Evolutionary conservation across 2,888 invertebrate species (phyloP).

Genomic region (Coleophora deauratella): DNA sequence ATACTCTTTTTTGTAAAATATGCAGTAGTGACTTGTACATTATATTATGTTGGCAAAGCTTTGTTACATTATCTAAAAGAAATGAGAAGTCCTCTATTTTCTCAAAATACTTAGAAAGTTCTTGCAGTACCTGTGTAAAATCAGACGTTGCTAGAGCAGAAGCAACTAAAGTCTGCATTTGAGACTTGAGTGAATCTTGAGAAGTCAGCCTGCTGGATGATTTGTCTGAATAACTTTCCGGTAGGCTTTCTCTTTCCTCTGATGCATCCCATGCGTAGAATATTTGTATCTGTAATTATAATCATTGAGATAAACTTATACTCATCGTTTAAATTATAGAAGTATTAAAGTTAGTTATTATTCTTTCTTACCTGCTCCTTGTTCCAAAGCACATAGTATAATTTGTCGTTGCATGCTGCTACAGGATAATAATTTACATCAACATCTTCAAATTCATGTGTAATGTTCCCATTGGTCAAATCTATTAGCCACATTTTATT

Average conservation of each 20-base stretch:
- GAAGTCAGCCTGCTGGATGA: slow-evolving; percentile 27
- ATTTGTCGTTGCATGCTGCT: slow-evolving; percentile 30
- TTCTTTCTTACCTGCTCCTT: slow-evolving; percentile 34
- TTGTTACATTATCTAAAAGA: slow-evolving; percentile 34
- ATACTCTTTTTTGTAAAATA: slow-evolving; percentile 45
- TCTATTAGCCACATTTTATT: slow-evolving; percentile 47
- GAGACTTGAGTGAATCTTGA: slow-evolving; percentile 43
- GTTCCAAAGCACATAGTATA: slow-evolving; percentile 45
- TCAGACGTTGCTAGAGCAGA: slow-evolving; percentile 23
- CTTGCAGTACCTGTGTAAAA: slow-evolving; percentile 28
- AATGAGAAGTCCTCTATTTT: slow-evolving; percentile 42
- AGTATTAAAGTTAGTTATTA: neutral
- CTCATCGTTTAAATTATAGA: too few species aligned
- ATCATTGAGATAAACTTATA: too few species aligned
- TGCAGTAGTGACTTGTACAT: slow-evolving; percentile 45
- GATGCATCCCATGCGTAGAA: slow-evolving; percentile 21
- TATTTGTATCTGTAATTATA: slow-evolving; percentile 28
- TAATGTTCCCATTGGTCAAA: slow-evolving; percentile 29
- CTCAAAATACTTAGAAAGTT: slow-evolving; percentile 42
- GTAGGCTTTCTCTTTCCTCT: slow-evolving; percentile 12
- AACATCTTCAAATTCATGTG: slow-evolving; percentile 35
- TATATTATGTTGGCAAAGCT: slow-evolving; percentile 42
- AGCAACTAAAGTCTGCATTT: slow-evolving; percentile 35
- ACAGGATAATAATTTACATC: slow-evolving; percentile 37
- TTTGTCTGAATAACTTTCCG: slow-evolving; percentile 19